Percentiles rank a stretch among this genome's conserved stretches.
phyloP scores from a whole-genome alignment of 2,888 invertebrate species.

The Acholoe squamosa region DNA sequence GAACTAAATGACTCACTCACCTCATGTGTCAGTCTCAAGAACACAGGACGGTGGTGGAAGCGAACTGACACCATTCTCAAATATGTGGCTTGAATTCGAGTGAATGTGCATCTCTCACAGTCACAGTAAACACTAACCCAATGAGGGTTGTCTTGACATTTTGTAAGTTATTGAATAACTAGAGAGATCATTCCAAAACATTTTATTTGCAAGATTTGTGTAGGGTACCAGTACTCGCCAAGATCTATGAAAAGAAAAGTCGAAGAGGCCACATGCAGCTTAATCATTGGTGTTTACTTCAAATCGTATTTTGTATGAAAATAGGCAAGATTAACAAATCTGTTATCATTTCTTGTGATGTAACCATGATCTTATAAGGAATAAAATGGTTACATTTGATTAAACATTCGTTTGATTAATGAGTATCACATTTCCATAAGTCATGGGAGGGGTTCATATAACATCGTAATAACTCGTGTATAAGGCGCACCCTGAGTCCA shows the following conservation, averaged over 20 bases:
- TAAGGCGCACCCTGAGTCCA: too few species aligned
- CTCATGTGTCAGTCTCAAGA: not conserved
- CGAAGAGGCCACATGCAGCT: conserved; percentile 1
- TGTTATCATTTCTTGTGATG: not conserved
- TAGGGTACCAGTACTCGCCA: not conserved
- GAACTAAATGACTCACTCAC: not conserved
- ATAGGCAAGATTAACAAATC: not conserved
- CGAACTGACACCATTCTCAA: not conserved
- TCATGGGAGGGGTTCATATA: too few species aligned
- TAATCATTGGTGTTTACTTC: conserved; percentile 46
- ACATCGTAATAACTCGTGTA: too few species aligned
- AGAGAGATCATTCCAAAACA: too few species aligned
- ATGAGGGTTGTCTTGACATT: not conserved
- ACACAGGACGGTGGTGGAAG: not conserved
- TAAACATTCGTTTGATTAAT: not conserved
- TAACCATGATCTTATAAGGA: not conserved
- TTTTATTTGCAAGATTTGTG: not conserved
- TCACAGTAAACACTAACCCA: not conserved
- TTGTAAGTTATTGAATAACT: too few species aligned
- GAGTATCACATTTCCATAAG: too few species aligned
- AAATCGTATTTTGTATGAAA: conserved; percentile 15
- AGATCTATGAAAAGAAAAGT: not conserved
- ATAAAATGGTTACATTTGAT: not conserved
- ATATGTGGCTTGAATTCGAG: not conserved
- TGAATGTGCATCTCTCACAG: not conserved